A percentile compares a stretch with the other conserved stretches of the same genome.
phyloP scores from a whole-genome alignment of 2,113 vertebrate genomes.

The Lichenostomus cassidix region DNA sequence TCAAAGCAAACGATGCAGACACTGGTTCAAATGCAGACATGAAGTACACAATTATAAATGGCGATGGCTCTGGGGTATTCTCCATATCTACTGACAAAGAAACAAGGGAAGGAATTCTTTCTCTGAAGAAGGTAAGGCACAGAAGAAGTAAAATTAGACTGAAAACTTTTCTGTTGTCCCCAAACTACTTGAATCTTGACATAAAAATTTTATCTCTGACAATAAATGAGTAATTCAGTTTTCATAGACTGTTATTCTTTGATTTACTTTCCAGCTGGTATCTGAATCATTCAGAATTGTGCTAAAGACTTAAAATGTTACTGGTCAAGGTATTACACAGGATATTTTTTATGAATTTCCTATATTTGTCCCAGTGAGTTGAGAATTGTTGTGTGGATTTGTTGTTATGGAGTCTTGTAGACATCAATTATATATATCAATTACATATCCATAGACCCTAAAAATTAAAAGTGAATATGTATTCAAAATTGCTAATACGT shows the following conservation, averaged over 20 bases:
- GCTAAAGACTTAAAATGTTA: background rate
- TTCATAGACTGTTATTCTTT: background rate
- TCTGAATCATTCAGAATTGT: background rate
- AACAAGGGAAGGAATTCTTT: conserved; percentile 91
- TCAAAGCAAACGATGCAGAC: conserved; percentile 95
- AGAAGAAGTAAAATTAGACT: background rate
- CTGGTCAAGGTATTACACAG: background rate
- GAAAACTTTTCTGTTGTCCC: background rate
- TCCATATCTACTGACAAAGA: conserved; percentile 91
- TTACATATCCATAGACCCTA: background rate
- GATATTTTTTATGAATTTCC: background rate
- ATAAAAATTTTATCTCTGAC: background rate
- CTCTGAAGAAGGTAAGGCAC: conserved; percentile 86
- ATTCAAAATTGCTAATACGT: background rate
- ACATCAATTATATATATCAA: background rate
- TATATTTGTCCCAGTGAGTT: background rate
- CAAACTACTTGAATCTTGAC: background rate
- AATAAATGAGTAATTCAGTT: background rate
- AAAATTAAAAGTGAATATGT: background rate
- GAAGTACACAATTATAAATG: conserved; percentile 92
- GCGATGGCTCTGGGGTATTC: conserved; percentile 89
- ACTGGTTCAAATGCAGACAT: conserved; percentile 92
- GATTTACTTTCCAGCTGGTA: background rate
- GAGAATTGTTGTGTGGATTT: background rate
- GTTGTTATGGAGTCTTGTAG: background rate